Evolutionary conservation across 2,113 vertebrate species (phyloP).

Genomic region (Myodes glareolus): DNA sequence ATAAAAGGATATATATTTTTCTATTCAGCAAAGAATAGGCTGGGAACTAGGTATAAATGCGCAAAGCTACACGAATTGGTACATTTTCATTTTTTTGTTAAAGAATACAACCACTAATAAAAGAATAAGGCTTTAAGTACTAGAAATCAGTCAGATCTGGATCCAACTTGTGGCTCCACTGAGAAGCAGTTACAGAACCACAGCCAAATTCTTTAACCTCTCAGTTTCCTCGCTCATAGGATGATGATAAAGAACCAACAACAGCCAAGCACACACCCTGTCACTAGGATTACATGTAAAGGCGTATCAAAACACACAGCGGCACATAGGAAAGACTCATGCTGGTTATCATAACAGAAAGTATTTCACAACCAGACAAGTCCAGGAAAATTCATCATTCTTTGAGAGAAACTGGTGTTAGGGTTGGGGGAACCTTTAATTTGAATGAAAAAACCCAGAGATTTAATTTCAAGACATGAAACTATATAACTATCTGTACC

Average conservation of each 20-base stretch:
- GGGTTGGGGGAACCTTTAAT: not conserved
- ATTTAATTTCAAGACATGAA: conserved; percentile 52
- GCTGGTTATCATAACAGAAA: not conserved
- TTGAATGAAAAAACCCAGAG: not conserved
- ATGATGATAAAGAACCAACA: not conserved
- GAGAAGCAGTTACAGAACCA: not conserved
- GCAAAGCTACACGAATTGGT: not conserved
- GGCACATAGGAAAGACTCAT: not conserved
- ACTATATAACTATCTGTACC: not conserved
- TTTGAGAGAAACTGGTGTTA: not conserved
- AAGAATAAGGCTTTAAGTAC: not conserved
- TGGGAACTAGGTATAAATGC: not conserved
- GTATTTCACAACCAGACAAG: not conserved
- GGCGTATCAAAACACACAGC: not conserved
- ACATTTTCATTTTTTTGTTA: not conserved
- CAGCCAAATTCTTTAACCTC: not conserved
- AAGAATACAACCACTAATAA: not conserved
- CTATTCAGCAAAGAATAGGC: not conserved
- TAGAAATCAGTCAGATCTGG: not conserved
- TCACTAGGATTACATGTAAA: not conserved
- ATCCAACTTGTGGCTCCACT: not conserved
- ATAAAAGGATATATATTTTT: not conserved
- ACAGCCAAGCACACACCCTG: not conserved
- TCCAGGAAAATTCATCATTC: not conserved
- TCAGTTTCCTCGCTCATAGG: conserved; percentile 8